These are phyloP conservation scores for Entomyzon cyanotis DNA, from an alignment of 2,113 vertebrate species.

Conservation along the genomic window DNA sequence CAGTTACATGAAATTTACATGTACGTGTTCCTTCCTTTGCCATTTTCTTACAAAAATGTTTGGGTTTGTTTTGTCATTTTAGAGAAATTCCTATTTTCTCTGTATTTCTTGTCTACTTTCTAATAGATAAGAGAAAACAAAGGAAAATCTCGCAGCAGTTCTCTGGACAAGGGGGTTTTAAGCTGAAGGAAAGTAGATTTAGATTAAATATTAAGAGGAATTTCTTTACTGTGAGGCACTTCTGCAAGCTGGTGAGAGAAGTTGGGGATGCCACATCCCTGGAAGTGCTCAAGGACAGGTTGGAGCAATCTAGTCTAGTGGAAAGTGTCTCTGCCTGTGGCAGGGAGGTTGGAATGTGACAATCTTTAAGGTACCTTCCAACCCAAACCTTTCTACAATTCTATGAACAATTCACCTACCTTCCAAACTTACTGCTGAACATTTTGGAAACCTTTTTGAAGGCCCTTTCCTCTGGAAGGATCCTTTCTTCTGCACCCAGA, in stretches of 20 bases:
- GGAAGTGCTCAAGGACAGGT: neutral
- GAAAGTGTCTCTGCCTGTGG: neutral
- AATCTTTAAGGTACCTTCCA: neutral
- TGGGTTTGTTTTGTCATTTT: neutral
- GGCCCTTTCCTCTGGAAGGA: neutral
- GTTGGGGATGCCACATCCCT: neutral
- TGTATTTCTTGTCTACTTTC: neutral
- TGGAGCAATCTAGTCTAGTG: neutral
- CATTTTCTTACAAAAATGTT: neutral
- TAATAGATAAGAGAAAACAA: neutral
- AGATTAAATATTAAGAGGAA: neutral
- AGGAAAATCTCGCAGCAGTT: neutral
- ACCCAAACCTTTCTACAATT: neutral
- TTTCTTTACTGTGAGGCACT: neutral
- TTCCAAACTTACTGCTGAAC: neutral
- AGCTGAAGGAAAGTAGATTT: neutral
- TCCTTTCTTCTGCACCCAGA: neutral
- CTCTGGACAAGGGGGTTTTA: neutral
- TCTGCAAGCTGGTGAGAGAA: neutral
- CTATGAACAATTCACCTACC: neutral
- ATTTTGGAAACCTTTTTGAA: neutral
- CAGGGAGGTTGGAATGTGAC: neutral
- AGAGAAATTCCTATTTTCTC: neutral
- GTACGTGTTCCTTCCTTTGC: accelerated
- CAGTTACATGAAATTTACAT: neutral